Evolutionary conservation across 2,797 vertebrate genomes (phyloP).

Genomic region (Novumbra hubbsi): DNA sequence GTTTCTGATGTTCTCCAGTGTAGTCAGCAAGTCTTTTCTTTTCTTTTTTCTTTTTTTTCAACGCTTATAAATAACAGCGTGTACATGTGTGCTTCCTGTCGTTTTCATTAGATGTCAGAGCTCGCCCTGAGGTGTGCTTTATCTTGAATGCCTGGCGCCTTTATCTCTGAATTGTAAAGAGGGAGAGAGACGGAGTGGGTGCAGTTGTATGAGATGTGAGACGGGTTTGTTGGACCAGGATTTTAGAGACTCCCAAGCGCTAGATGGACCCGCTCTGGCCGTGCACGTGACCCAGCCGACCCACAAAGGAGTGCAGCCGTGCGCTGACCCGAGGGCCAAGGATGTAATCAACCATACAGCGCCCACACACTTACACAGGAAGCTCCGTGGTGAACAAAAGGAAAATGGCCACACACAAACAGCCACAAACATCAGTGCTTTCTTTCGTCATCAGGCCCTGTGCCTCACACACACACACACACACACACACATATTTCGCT

Average conservation of each 20-base stretch:
- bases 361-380: conserved; percentile 8
- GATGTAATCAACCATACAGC: conserved; percentile 36
- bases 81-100: background rate
- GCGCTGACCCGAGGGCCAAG: conserved; percentile 32
- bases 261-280: background rate
- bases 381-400: no score
- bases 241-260: background rate
- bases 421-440: background rate
- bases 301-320: conserved; percentile 31
- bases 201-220: background rate
- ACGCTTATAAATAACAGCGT: background rate
- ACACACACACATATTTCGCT: background rate
- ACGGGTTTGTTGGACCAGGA: background rate
- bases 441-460: background rate
- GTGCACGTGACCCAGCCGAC: conserved; percentile 33
- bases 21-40: background rate
- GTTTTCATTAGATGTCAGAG: background rate
- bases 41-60: background rate
- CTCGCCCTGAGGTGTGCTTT: background rate
- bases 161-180: background rate
- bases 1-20: background rate
- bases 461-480: background rate
- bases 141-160: background rate
- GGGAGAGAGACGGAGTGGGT: background rate
- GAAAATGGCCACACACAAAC: background rate